Conservation (phyloP, 2,888 invertebrate genomes). For the Elegia similella region DNA sequence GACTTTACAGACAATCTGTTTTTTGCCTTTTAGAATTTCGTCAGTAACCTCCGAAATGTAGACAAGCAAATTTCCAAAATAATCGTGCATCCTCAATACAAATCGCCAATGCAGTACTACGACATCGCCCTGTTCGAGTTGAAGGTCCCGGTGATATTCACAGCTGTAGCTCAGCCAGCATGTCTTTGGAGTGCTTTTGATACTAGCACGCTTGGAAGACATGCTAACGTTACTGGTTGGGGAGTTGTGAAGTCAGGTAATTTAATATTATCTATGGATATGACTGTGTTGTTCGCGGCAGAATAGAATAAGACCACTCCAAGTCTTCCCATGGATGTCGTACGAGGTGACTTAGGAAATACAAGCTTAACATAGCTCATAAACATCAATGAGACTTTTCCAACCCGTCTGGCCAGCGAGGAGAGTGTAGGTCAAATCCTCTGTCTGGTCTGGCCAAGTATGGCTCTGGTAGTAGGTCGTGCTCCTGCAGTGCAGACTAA, state of each 20-base stretch:
- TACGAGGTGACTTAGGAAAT: too few relatives aligned
- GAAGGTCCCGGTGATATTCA: slow-evolving; percentile 35
- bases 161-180: slow-evolving; percentile 48
- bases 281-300: too few relatives aligned
- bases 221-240: slow-evolving; percentile 56
- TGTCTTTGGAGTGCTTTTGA: slow-evolving; percentile 44
- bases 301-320: too few relatives aligned
- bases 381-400: too few relatives aligned
- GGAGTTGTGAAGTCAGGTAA: slow-evolving; percentile 50
- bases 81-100: slow-evolving; percentile 20
- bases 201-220: slow-evolving; percentile 30
- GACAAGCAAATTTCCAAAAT: slow-evolving; percentile 16
- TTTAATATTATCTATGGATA: too few relatives aligned
- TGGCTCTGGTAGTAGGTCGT: too few relatives aligned
- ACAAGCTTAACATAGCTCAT: too few relatives aligned
- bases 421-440: too few relatives aligned
- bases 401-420: too few relatives aligned
- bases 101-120: slow-evolving; percentile 41
- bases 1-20: neutral
- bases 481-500: too few relatives aligned
- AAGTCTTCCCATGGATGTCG: too few relatives aligned
- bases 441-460: too few relatives aligned
- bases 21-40: neutral
- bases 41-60: neutral
- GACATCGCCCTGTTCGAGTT: slow-evolving; percentile 60